phyloP scores from a whole-genome alignment of 2,797 vertebrate genomes.

The Erethizon dorsatum region DNA sequence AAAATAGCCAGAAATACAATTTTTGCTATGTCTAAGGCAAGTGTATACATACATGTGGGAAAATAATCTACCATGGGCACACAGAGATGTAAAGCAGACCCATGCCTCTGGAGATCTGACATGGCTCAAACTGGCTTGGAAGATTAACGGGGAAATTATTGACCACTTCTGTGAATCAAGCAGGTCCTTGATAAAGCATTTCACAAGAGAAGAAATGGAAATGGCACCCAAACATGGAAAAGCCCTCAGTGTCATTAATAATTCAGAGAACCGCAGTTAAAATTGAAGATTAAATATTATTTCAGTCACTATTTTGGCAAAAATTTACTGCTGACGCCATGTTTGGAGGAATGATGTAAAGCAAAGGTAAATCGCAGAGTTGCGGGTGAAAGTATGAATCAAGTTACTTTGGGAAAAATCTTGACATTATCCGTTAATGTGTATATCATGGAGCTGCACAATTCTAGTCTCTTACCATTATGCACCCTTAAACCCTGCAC shows the following conservation, averaged over 20 bases:
- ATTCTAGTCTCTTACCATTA: neutral
- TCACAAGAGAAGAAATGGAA: neutral
- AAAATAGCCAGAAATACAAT: neutral
- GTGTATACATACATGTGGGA: neutral
- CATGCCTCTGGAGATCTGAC: neutral
- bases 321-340: neutral
- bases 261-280: slow-evolving; percentile 12
- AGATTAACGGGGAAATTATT: slow-evolving; percentile 4
- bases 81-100: neutral
- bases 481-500: neutral
- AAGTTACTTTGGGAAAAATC: slow-evolving; percentile 65
- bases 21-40: neutral
- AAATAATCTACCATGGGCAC: neutral
- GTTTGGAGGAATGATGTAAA: neutral
- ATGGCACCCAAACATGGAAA: neutral
- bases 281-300: neutral
- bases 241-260: slow-evolving; percentile 5
- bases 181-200: slow-evolving; percentile 1
- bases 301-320: neutral
- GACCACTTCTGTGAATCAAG: neutral
- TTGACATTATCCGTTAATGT: neutral
- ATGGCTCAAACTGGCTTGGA: neutral
- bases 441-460: neutral
- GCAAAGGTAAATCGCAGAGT: neutral
- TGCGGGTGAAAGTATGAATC: neutral